A percentile compares a stretch with the other conserved stretches of the same genome.
Conservation (phyloP, 2,797 vertebrate species). For the Acanthiza pusilla region DNA sequence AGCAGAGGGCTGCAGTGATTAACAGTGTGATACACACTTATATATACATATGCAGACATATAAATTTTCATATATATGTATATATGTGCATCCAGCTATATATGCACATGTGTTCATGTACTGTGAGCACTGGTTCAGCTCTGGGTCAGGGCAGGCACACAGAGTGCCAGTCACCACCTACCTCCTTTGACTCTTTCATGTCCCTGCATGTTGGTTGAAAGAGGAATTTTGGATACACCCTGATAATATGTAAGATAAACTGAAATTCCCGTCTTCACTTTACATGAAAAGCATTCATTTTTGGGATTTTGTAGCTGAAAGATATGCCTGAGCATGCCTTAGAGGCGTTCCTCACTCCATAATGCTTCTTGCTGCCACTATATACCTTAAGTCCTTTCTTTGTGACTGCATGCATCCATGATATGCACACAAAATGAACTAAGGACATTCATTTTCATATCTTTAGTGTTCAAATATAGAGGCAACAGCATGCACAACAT, state of each 20-base stretch:
- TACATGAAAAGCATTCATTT: background rate
- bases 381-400: background rate
- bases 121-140: background rate
- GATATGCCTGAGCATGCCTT: background rate
- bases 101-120: background rate
- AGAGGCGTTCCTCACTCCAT: background rate
- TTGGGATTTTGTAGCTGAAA: background rate
- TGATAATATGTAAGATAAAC: background rate
- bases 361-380: background rate
- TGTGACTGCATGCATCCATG: background rate
- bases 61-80: too few species aligned
- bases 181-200: background rate
- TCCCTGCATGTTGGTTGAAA: background rate
- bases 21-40: background rate
- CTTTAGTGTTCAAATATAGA: background rate
- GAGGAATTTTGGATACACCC: background rate
- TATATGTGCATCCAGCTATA: background rate
- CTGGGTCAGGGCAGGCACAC: background rate
- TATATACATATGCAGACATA: background rate
- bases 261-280: background rate
- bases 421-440: background rate
- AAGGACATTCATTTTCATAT: background rate
- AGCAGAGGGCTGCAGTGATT: constrained; percentile 6
- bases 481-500: background rate
- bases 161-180: background rate